Conservation (phyloP, 1,140 invertebrate species). For the Habropoda laboriosa region DNA sequence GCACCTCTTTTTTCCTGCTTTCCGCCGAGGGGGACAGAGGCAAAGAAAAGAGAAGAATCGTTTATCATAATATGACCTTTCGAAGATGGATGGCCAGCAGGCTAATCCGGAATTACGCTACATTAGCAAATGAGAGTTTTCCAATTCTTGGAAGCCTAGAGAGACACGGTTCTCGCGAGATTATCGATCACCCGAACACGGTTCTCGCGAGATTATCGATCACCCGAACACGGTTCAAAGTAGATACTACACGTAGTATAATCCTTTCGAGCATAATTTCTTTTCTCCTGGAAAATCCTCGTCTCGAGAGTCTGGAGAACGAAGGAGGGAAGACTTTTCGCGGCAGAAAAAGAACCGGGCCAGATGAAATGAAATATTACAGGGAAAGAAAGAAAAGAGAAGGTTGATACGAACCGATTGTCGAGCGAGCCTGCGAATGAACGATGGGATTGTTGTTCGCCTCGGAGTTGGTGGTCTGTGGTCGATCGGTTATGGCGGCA, state of each 20-base stretch:
- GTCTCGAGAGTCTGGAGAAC: no score
- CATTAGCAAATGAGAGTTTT: not conserved
- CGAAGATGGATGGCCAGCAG: not conserved
- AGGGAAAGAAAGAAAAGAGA: not conserved
- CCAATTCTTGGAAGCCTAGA: not conserved
- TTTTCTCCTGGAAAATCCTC: no score
- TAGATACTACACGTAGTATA: no score
- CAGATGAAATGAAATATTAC: no score
- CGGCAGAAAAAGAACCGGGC: not conserved
- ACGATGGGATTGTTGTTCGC: slow-evolving; percentile 75
- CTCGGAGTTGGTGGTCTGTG: slow-evolving; percentile 65
- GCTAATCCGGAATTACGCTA: not conserved
- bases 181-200: no score
- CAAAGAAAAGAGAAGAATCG: not conserved
- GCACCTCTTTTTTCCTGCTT: not conserved
- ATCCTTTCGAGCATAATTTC: no score
- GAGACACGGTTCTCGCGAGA: no score
- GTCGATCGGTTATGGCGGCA: slow-evolving; percentile 60
- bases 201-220: no score
- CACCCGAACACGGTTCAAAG: no score
- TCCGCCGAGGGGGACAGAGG: not conserved
- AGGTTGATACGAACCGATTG: slow-evolving; percentile 69
- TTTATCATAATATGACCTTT: not conserved
- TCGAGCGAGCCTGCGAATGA: slow-evolving; percentile 72
- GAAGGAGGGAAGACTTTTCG: not conserved